Percentiles rank a stretch among this genome's conserved stretches.
phyloP scores from a whole-genome alignment of 2,797 vertebrate species.

The Typhlichthys subterraneus region DNA sequence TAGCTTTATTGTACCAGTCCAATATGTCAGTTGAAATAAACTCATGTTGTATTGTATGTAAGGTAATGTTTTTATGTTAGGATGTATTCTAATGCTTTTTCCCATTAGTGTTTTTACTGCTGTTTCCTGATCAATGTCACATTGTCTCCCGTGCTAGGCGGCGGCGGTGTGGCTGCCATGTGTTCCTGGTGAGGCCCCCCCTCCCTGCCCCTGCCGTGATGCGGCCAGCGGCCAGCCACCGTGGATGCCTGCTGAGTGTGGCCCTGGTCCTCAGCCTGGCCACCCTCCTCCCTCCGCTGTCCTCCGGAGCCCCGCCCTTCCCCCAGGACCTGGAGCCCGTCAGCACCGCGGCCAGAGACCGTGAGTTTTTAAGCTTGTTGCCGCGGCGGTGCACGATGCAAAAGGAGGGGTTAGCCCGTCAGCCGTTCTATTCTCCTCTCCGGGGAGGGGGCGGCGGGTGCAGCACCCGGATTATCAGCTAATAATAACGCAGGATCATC shows the following conservation, averaged over 20 bases:
- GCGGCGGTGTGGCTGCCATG: slow-evolving; percentile 59
- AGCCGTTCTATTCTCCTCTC: slow-evolving; percentile 12
- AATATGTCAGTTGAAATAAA: no score
- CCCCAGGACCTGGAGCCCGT: slow-evolving; percentile 83
- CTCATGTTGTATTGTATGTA: no score
- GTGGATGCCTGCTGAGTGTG: slow-evolving; percentile 65
- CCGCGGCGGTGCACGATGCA: slow-evolving; percentile 32
- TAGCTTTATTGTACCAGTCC: no score
- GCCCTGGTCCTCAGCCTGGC: slow-evolving; percentile 64
- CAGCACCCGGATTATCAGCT: slow-evolving; percentile 1
- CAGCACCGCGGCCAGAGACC: slow-evolving; percentile 73
- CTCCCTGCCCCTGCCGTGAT: slow-evolving; percentile 64
- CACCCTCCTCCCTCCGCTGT: slow-evolving; percentile 62
- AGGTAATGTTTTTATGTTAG: no score
- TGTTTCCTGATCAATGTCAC: no score
- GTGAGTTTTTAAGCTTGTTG: slow-evolving; percentile 65
- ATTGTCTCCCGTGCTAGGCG: no score
- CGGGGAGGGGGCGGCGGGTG: neutral
- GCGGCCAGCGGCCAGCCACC: slow-evolving; percentile 70
- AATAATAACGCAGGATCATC: slow-evolving; percentile 17
- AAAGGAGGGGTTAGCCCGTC: slow-evolving; percentile 13
- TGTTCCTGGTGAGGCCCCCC: slow-evolving; percentile 72
- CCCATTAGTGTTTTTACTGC: neutral
- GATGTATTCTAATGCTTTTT: no score
- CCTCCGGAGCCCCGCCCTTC: slow-evolving; percentile 73